Conservation (phyloP, 2,888 invertebrate species). For the Carterocephalus palaemon region DNA sequence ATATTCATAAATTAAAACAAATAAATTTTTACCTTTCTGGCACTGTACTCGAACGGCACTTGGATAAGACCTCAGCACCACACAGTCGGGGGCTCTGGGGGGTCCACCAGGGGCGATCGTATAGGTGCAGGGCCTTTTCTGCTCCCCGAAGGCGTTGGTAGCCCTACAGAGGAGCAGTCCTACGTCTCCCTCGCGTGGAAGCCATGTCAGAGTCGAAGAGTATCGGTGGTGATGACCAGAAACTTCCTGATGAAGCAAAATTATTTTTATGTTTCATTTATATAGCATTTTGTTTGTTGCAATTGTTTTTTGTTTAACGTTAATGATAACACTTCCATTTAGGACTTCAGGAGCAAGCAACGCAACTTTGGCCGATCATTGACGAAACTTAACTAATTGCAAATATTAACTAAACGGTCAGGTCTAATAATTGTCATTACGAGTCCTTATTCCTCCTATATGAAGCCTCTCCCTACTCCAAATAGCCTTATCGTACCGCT, state of each 20-base stretch:
- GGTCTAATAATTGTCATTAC: too few relatives aligned
- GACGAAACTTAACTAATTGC: too few relatives aligned
- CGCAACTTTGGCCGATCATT: too few relatives aligned
- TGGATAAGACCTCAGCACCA: constrained; percentile 39
- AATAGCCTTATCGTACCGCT: too few relatives aligned
- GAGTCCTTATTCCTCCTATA: too few relatives aligned
- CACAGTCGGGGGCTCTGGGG: constrained; percentile 49
- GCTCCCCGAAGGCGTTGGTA: constrained; percentile 57
- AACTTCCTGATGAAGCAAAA: constrained; percentile 43
- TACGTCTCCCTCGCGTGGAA: constrained; percentile 46
- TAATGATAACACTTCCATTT: too few relatives aligned
- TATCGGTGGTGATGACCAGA: constrained; percentile 48
- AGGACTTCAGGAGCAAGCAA: too few relatives aligned
- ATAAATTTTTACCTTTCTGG: constrained; percentile 50
- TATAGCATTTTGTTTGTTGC: too few relatives aligned
- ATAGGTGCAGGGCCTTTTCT: constrained; percentile 52
- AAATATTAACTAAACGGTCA: too few relatives aligned
- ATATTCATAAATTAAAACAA: too few relatives aligned
- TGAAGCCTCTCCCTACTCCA: too few relatives aligned
- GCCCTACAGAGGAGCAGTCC: constrained; percentile 56
- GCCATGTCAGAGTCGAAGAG: constrained; percentile 55
- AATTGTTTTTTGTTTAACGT: too few relatives aligned
- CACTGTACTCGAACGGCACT: constrained; percentile 46
- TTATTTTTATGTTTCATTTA: not conserved
- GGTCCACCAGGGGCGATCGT: constrained; percentile 47